Conservation (phyloP, 2,113 vertebrate genomes). For the Actenoides hombroni region DNA sequence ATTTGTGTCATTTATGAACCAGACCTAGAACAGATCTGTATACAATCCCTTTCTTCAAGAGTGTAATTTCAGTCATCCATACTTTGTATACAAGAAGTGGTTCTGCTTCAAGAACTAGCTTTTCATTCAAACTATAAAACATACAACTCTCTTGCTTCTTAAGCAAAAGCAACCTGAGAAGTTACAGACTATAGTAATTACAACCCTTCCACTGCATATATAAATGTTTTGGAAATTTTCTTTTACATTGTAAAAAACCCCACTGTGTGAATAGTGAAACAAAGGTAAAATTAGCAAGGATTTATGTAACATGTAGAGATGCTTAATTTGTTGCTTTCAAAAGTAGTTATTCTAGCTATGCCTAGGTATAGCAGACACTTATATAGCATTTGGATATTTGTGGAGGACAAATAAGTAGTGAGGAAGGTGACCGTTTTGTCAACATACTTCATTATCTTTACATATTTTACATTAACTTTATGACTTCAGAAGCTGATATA, state of each 20-base stretch:
- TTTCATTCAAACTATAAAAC: not conserved
- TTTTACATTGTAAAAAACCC: not conserved
- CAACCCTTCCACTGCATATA: not conserved
- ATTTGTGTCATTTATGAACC: not conserved
- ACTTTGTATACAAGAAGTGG: not conserved
- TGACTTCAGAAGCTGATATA: not conserved
- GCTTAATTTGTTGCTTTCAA: not conserved
- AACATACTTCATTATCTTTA: not conserved
- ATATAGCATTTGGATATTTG: not conserved
- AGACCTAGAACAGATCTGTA: not conserved
- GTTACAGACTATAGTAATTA: not conserved
- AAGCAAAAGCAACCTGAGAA: not conserved
- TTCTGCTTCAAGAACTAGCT: not conserved
- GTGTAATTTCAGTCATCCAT: not conserved
- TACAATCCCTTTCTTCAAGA: not conserved
- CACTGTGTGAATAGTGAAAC: not conserved
- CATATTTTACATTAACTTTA: not conserved
- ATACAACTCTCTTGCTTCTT: not conserved
- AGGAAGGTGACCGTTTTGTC: not conserved
- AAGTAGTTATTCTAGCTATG: not conserved
- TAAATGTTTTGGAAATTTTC: not conserved
- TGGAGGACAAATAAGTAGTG: not conserved
- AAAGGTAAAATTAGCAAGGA: not conserved
- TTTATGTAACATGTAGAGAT: not conserved
- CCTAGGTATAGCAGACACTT: not conserved